Evolutionary conservation across 23 tunicate species (phyloP).

Genomic region (Trididemnum clinides): DNA sequence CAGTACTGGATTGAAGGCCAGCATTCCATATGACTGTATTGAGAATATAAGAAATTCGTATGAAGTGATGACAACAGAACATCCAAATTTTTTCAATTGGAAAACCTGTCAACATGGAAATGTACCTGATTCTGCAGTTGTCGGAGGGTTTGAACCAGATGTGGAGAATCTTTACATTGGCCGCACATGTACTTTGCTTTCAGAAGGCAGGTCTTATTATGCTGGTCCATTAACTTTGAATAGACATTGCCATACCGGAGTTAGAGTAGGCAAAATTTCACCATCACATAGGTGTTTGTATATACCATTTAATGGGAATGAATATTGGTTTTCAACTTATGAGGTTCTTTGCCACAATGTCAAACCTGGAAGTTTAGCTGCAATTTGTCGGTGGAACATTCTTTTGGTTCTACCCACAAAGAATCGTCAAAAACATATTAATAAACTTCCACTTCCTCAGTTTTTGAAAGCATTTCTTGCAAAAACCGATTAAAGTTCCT

Average conservation of each 20-base stretch:
- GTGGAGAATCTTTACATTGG: constrained; percentile 45
- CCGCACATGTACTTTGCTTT: constrained; percentile 40
- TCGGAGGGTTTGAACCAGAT: constrained; percentile 48
- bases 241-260: not conserved
- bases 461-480: too few relatives aligned
- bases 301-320: constrained; percentile 54
- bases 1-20: not conserved
- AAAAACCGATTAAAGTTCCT: too few relatives aligned
- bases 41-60: not conserved
- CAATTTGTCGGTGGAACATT: constrained; percentile 54
- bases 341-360: constrained; percentile 54
- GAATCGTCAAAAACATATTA: not conserved
- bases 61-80: constrained; percentile 10
- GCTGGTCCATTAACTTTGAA: not conserved
- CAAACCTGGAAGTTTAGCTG: constrained; percentile 37
- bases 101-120: not conserved
- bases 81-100: constrained; percentile 24
- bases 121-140: constrained; percentile 41
- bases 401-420: not conserved
- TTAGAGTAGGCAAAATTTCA: constrained; percentile 48
- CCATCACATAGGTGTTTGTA: constrained; percentile 64
- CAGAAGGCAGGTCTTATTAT: constrained; percentile 45
- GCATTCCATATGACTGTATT: constrained; percentile 21
- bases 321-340: constrained; percentile 41
- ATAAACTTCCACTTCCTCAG: too few relatives aligned